Conservation (phyloP, 2,888 invertebrate species). For the Archips crataeganus region DNA sequence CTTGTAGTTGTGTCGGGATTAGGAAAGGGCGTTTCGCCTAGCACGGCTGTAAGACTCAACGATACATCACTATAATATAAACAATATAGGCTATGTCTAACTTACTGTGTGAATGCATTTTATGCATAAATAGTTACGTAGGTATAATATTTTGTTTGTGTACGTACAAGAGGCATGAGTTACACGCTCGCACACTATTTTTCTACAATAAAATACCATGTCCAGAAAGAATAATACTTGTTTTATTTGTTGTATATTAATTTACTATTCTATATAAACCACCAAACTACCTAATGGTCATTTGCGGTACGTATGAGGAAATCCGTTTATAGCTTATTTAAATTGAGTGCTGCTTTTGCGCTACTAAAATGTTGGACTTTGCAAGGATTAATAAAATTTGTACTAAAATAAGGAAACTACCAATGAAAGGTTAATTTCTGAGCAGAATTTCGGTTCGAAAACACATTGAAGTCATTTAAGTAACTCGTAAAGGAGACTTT, state of each 20-base stretch:
- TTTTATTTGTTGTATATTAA: slow-evolving; percentile 68
- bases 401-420: slow-evolving; percentile 46
- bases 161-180: slow-evolving; percentile 81
- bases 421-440: slow-evolving; percentile 39
- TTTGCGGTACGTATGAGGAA: background rate
- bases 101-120: slow-evolving; percentile 84
- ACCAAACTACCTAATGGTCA: slow-evolving; percentile 24
- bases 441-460: slow-evolving; percentile 63
- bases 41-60: slow-evolving; percentile 82
- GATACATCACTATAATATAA: slow-evolving; percentile 77
- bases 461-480: slow-evolving; percentile 67
- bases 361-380: background rate
- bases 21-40: slow-evolving; percentile 63
- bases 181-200: slow-evolving; percentile 85
- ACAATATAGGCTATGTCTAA: slow-evolving; percentile 82
- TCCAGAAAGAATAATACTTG: slow-evolving; percentile 74
- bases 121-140: slow-evolving; percentile 77
- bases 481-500: slow-evolving; percentile 71
- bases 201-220: slow-evolving; percentile 85
- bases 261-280: background rate
- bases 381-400: background rate
- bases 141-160: slow-evolving; percentile 82
- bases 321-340: background rate
- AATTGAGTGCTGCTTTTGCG: background rate
- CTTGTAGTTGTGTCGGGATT: slow-evolving; percentile 68